These are phyloP conservation scores for Pinctada fucata DNA, from an alignment of 2,888 invertebrate species.

Conservation along the genomic window DNA sequence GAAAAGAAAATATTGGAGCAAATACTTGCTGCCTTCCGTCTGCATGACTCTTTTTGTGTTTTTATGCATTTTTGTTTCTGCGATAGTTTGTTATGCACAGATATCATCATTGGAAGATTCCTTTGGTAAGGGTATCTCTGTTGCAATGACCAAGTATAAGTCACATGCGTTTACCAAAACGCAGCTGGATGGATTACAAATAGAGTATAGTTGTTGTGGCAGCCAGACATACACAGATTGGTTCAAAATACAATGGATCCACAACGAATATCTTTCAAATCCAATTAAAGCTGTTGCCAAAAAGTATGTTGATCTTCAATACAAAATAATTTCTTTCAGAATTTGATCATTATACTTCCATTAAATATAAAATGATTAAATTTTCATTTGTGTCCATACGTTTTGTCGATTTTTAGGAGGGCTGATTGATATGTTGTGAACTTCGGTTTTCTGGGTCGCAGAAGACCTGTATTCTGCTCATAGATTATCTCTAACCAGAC, in stretches of 20 bases:
- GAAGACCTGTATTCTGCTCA: too few relatives aligned
- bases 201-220: slow-evolving; percentile 71
- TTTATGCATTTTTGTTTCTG: slow-evolving; percentile 47
- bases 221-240: slow-evolving; percentile 68
- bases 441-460: too few relatives aligned
- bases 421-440: too few relatives aligned
- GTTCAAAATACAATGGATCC: slow-evolving; percentile 69
- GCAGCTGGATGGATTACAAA: slow-evolving; percentile 69
- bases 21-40: slow-evolving; percentile 43
- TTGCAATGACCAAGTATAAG: slow-evolving; percentile 63
- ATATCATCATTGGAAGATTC: slow-evolving; percentile 50
- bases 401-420: too few relatives aligned
- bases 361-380: too few relatives aligned
- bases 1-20: slow-evolving; percentile 48
- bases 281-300: slow-evolving; percentile 1
- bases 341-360: too few relatives aligned
- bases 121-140: slow-evolving; percentile 55
- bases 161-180: slow-evolving; percentile 58
- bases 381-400: too few relatives aligned
- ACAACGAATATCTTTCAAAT: slow-evolving; percentile 49
- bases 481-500: too few relatives aligned
- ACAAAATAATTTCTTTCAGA: too few relatives aligned
- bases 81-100: slow-evolving; percentile 54
- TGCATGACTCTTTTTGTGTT: slow-evolving; percentile 46
- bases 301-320: slow-evolving; percentile 1